Base-by-base conservation (phyloP, 2,113 vertebrate genomes). In the Pseudorasbora parva region DNA sequence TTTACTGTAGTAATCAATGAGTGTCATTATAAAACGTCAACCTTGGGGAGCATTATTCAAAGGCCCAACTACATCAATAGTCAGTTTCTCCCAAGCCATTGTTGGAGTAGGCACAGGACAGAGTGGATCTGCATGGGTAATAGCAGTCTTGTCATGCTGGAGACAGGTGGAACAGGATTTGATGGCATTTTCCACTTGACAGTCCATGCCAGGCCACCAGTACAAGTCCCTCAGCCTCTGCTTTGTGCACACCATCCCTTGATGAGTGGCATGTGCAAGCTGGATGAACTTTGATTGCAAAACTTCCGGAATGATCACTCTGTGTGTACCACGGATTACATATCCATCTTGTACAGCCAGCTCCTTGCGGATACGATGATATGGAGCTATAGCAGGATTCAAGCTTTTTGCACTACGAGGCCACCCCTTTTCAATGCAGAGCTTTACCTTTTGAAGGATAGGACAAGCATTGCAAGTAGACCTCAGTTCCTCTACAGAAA, bases 1-100 rank as follows among this genome's bases (percentile, higher is more conserved):
- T 85, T 74, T 82, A 45, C 75, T 82, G 60, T 47, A 72, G 57
- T 84, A 89, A 75, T 87, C 84, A 82, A 84, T 81, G n/a, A 86
- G 64, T 62, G 75, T 86, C 17, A 83, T 12, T 12, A 56, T 43
- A 73, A 49, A 73, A 11, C 15, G 25, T 47, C 66, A 82, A 25
- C 54, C 54, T 10, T 43, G 43, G 11, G 33, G 33, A 33, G 60
- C 77, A 74, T 9, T 62, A 14, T 73, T 25, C 15, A 78, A 64
- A 2, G 73, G 73, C 11, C 78, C 73, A 10, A 84, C 62, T 14
- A 72, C 49, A 57, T 82, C 80, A 56, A 86, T 37, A 12, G 75
- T 49, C 10, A 75, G 17, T 21, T 86, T 86, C 9, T 86, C 27
- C 81, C 83, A 87, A n/a, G 73, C 77, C 5, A 23, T 30, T 25